Conservation (phyloP, 2,113 vertebrate species). For the Tachuris rubrigastra region DNA sequence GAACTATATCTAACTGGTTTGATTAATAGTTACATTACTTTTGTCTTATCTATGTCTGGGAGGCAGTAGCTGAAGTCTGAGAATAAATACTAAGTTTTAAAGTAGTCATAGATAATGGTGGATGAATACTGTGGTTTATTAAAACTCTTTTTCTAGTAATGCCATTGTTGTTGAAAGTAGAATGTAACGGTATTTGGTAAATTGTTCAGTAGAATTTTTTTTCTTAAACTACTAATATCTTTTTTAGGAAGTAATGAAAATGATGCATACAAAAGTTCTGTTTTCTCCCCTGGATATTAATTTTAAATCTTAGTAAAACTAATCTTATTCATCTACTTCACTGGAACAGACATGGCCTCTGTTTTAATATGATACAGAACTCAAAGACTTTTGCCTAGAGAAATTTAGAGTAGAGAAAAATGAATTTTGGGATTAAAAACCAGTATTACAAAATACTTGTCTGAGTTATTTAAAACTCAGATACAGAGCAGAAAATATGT, state of each 20-base stretch:
- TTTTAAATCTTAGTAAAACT: background rate
- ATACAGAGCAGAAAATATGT: background rate
- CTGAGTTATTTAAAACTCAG: background rate
- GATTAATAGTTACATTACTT: background rate
- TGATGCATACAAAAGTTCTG: background rate
- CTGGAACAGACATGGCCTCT: background rate
- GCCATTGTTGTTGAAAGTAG: background rate
- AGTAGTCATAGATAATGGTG: conserved; percentile 1
- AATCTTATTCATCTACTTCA: background rate
- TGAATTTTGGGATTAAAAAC: background rate
- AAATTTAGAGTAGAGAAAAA: background rate
- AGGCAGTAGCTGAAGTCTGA: background rate
- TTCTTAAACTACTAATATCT: background rate
- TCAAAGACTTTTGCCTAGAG: background rate
- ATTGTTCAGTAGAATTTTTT: background rate
- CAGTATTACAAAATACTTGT: background rate
- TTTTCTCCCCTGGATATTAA: background rate
- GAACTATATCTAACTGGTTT: background rate
- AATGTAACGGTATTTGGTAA: background rate
- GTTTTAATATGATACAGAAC: background rate
- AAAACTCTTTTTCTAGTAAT: background rate
- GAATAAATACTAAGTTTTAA: conserved; percentile 8
- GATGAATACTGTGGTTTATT: background rate
- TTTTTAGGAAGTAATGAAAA: background rate
- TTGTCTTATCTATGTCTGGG: conserved; percentile 11